Base-by-base conservation (phyloP, 2,797 vertebrate species). In the Apogon hyalosoma region DNA sequence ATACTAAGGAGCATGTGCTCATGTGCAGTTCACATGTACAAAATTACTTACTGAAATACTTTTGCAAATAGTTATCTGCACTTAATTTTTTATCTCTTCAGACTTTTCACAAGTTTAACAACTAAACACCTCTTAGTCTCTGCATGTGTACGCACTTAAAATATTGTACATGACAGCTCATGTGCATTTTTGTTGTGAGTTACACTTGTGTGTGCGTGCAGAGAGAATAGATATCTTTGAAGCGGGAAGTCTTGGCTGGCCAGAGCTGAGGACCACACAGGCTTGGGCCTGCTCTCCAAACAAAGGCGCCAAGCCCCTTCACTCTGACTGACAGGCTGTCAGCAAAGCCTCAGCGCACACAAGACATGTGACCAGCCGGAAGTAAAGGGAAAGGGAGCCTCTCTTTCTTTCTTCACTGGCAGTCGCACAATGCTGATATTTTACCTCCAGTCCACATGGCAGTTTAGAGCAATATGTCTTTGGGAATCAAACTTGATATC, bases 221-320 rank as follows among this genome's bases (percentile, higher is more conserved):
- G 53, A 62, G 73, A 88, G 83, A 90, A 86, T 76, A 43, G 78
- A 69, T 71, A 80, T 87, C 70, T 84, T 73, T 82, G 77, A 83
- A 85, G 56, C 62, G 24, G 64, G 78, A 72, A 82, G 72, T 84
- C 77, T 85, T 85, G 72, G 83, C 81, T 82, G 79, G 80, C 79
- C 80, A 33, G 48, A 81, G 82, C 72, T 57, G 60, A 75, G 85
- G 94, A 94, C 94, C 94, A 95, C 94, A 95, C 93, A 94, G 83
- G 91, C 86, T 87, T 77, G 71, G 87, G 80, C 86, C 83, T 83
- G 87, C 86, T 86, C 79, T 91, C 78, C 80, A 88, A 90, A 93
- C 90, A 94, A 94, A 93, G 82, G 89, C 84, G 63, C 85, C 84
- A 76, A 90, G 77, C 85, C 83, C 69, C 83, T 77, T 89, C 78